These are phyloP conservation scores for Xanthia icteritia DNA, from an alignment of 2,888 invertebrate genomes.

Conservation along the genomic window DNA sequence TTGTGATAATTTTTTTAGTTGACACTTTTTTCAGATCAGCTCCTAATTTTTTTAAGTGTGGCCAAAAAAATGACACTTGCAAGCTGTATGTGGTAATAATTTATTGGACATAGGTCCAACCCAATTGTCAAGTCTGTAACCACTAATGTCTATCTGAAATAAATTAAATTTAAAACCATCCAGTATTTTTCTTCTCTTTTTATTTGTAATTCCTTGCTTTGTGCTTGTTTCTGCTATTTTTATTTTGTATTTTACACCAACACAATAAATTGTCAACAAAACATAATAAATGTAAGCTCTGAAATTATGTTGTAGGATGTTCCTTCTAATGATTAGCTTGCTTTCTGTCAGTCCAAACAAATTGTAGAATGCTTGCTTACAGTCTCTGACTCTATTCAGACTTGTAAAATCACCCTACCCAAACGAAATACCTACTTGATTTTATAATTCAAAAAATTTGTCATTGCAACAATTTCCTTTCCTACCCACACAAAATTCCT, in stretches of 20 bases:
- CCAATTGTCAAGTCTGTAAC: slow-evolving; percentile 78
- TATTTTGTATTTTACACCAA: neutral
- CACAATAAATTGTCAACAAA: neutral
- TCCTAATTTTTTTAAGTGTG: slow-evolving; percentile 79
- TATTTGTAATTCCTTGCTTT: neutral
- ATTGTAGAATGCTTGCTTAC: neutral
- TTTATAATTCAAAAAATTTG: neutral
- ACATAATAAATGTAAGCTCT: no score
- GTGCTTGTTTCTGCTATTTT: neutral
- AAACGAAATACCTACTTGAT: neutral
- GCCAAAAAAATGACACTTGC: slow-evolving; percentile 75
- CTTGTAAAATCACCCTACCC: neutral
- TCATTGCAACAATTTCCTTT: neutral
- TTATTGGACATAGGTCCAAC: slow-evolving; percentile 83
- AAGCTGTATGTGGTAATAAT: slow-evolving; percentile 82
- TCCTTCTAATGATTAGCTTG: neutral
- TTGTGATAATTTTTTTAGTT: slow-evolving; percentile 87
- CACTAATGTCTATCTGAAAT: slow-evolving; percentile 74
- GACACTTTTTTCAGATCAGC: slow-evolving; percentile 79
- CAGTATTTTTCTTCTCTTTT: slow-evolving; percentile 18
- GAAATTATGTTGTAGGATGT: neutral
- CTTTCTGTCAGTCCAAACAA: neutral
- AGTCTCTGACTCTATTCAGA: neutral
- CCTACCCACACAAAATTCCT: slow-evolving; percentile 7
- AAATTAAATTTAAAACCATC: slow-evolving; percentile 62